Percentiles rank a stretch among this genome's conserved stretches.
phyloP scores from a whole-genome alignment of 2,888 invertebrate species.

The Folsomia candida region DNA sequence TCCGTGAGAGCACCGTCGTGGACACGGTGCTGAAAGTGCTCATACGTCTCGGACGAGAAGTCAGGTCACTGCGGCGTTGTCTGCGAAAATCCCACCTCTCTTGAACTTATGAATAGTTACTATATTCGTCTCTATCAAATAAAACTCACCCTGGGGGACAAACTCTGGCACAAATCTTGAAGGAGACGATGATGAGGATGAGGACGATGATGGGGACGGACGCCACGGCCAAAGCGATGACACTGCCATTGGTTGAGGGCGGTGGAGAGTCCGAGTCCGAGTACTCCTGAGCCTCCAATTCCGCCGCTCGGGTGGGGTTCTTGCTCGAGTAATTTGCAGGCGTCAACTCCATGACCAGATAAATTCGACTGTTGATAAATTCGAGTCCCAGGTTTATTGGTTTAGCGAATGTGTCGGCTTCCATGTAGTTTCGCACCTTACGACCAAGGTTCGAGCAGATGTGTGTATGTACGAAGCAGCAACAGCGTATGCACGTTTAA shows the following conservation, averaged over 20 bases:
- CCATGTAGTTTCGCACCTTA: too few species aligned
- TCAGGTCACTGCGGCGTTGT: neutral
- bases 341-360: too few species aligned
- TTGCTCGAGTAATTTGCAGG: too few species aligned
- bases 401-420: too few species aligned
- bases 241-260: neutral
- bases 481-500: too few species aligned
- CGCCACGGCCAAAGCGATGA: neutral
- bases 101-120: neutral
- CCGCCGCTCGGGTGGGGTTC: too few species aligned
- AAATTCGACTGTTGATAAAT: too few species aligned
- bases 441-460: too few species aligned
- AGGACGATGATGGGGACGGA: slow-evolving; percentile 1
- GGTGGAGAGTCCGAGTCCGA: too few species aligned
- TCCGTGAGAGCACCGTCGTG: neutral
- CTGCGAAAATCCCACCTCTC: neutral
- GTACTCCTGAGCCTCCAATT: too few species aligned
- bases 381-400: too few species aligned
- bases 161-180: slow-evolving; percentile 1
- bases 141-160: slow-evolving; percentile 9
- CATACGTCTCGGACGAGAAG: neutral
- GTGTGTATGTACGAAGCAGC: too few species aligned
- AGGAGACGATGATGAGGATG: neutral
- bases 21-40: neutral
- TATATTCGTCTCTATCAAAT: neutral